These are phyloP conservation scores for Myathropa florea DNA, from an alignment of 2,888 invertebrate genomes.

Conservation along the genomic window DNA sequence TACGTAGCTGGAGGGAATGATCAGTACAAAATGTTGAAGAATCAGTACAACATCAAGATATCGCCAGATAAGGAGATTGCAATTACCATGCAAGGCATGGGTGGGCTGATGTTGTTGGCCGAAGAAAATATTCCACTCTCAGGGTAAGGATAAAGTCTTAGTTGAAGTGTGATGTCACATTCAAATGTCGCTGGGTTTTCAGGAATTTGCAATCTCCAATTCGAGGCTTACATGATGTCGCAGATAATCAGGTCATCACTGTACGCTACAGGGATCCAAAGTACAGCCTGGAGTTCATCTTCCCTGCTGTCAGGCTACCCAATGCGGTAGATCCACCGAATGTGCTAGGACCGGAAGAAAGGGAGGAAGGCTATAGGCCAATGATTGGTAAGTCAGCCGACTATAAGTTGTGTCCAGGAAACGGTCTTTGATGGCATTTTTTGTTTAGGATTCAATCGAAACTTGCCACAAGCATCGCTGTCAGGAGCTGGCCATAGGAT, in stretches of 20 bases:
- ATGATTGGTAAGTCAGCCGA: slow-evolving; percentile 83
- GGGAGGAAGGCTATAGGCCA: slow-evolving; percentile 88
- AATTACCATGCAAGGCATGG: slow-evolving; percentile 89
- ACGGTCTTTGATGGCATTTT: not conserved
- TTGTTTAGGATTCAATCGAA: slow-evolving; percentile 84
- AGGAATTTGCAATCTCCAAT: slow-evolving; percentile 87
- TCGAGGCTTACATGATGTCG: slow-evolving; percentile 84
- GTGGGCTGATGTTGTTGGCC: slow-evolving; percentile 89
- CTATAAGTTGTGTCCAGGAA: not conserved
- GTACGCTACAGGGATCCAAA: slow-evolving; percentile 90
- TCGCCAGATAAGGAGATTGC: slow-evolving; percentile 82
- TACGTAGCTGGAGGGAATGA: slow-evolving; percentile 89
- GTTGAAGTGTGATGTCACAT: not conserved
- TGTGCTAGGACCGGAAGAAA: slow-evolving; percentile 90
- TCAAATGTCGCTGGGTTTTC: slow-evolving; percentile 38
- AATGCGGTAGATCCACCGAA: slow-evolving; percentile 87
- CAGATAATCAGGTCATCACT: slow-evolving; percentile 84
- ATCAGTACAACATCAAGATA: slow-evolving; percentile 85
- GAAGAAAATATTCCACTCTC: slow-evolving; percentile 86
- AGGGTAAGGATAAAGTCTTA: slow-evolving; percentile 81
- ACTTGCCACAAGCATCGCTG: slow-evolving; percentile 85
- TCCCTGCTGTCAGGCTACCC: slow-evolving; percentile 87
- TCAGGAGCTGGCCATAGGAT: slow-evolving; percentile 88
- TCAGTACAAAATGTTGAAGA: slow-evolving; percentile 86
- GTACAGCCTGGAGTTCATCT: slow-evolving; percentile 88